A percentile compares a stretch with the other conserved stretches of the same genome.
Conservation (phyloP, 2,797 vertebrate species). For the Pangasius mekongensis region DNA sequence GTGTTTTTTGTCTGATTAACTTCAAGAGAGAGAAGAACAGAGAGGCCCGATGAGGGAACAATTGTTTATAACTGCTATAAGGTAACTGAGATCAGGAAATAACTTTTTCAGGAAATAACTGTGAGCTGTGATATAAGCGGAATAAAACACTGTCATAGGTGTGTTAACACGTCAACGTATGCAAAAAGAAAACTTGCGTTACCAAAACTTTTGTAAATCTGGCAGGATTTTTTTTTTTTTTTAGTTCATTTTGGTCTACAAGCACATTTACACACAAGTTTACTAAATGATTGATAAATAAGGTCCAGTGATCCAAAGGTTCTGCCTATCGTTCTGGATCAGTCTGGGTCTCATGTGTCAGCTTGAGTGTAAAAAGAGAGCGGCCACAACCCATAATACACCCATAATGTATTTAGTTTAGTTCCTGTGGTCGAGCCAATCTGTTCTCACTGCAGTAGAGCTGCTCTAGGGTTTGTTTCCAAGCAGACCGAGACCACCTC, state of each 20-base stretch:
- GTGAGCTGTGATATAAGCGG: not conserved
- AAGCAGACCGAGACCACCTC: not conserved
- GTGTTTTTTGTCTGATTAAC: not conserved
- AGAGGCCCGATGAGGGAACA: not conserved
- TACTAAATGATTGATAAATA: not conserved
- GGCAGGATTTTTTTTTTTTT: not conserved
- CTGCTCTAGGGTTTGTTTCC: not conserved
- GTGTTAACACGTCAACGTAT: too few relatives aligned
- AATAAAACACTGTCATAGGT: not conserved
- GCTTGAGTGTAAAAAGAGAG: too few relatives aligned
- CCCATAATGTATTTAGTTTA: not conserved
- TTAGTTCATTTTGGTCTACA: not conserved
- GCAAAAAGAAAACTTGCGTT: too few relatives aligned
- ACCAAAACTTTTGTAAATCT: not conserved
- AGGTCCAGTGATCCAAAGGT: not conserved
- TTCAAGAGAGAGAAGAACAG: not conserved
- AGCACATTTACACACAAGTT: not conserved
- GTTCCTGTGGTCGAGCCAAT: not conserved
- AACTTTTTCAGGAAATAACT: too few relatives aligned
- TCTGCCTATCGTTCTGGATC: not conserved
- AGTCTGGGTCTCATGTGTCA: not conserved
- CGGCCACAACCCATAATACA: not conserved
- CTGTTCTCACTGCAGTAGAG: conserved; percentile 6
- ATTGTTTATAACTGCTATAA: not conserved
- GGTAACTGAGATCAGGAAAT: not conserved